Base-by-base conservation (phyloP, 2,113 vertebrate genomes). In the Blennius ocellaris region DNA sequence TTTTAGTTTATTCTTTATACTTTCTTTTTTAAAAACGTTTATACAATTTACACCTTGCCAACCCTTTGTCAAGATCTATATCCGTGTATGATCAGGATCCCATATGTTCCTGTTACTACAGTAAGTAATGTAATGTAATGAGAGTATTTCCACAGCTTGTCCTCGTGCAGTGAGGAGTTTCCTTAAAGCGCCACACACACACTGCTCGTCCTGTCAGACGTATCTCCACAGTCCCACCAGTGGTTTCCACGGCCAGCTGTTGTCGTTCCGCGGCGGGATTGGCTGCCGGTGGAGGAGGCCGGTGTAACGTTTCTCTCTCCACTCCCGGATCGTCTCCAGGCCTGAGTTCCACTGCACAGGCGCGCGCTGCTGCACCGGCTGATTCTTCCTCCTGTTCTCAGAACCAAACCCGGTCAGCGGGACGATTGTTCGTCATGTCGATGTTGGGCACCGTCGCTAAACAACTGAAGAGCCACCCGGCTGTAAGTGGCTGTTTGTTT, bases 401-500 rank as follows among this genome's bases (percentile, higher is more conserved):
- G 2, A 30, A 30, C 21, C 2, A 30, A 30, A 30, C 21, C 21
- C 41, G 12, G n/a, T 55, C 15, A 8, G 39, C 1, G 30, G 14
- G 17, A 51, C 11, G 17, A 63, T 7, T 3, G 39, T 7, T 9
- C 55, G 9, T 10, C 54, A 90, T 92, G 84, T 40, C 81, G 3
- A 36, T 89, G n/a, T 17, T 92, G 0, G 36, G 54, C 2, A 0
- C 52, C 2, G 75, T 93, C 49, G 51, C n/a, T 8, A 93, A 92
- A 37, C 93, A 94, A 70, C 57, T 94, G 1, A 91, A 61, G 81
- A 90, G 6, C 63, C 94, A 94, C 55, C 94, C 92, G 3, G 90
- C 94, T 39, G 94, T 94, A 82, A 94, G 93, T 94, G 12, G 37
- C 9, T 2, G 48, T 0, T 2, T 10, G 11, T 8, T 5, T n/a